Conservation (phyloP, 2,888 invertebrate genomes). For the Hyposoter didymator region DNA sequence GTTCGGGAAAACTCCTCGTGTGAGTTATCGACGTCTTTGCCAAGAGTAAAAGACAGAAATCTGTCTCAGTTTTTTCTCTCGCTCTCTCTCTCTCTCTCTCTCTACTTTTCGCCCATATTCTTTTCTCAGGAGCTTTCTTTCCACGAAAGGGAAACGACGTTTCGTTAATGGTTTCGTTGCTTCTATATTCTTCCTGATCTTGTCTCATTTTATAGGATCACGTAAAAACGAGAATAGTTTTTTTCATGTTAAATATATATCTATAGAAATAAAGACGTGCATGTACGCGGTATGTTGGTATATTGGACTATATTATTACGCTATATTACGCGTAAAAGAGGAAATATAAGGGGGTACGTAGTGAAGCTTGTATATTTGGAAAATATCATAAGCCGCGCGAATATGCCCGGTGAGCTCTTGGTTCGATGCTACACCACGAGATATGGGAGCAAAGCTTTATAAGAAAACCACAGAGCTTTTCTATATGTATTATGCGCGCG, state of each 20-base stretch:
- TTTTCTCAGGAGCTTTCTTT: slow-evolving; percentile 26
- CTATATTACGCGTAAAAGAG: slow-evolving; percentile 32
- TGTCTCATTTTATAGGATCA: slow-evolving; percentile 65
- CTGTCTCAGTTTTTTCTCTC: not conserved
- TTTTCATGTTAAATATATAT: slow-evolving; percentile 20
- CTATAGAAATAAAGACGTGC: not conserved
- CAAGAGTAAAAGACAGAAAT: not conserved
- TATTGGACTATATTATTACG: slow-evolving; percentile 36
- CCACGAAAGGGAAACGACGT: slow-evolving; percentile 51
- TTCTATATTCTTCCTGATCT: slow-evolving; percentile 42
- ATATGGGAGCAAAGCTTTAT: slow-evolving; percentile 11
- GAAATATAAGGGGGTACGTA: slow-evolving; percentile 38
- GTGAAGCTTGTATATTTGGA: slow-evolving; percentile 61
- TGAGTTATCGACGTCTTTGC: slow-evolving; percentile 42
- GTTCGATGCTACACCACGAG: slow-evolving; percentile 39
- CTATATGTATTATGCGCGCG: slow-evolving; percentile 44
- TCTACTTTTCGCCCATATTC: slow-evolving; percentile 2
- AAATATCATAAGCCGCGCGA: slow-evolving; percentile 67
- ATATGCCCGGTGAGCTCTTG: slow-evolving; percentile 36
- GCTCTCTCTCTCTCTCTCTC: not conserved
- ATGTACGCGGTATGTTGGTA: not conserved
- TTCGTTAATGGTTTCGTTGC: slow-evolving; percentile 61
- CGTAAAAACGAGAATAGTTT: slow-evolving; percentile 62
- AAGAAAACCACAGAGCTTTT: slow-evolving; percentile 46
- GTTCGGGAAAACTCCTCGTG: not conserved